phyloP scores from a whole-genome alignment of 2,888 invertebrate genomes.

The Sinodicranocentrus sp. region DNA sequence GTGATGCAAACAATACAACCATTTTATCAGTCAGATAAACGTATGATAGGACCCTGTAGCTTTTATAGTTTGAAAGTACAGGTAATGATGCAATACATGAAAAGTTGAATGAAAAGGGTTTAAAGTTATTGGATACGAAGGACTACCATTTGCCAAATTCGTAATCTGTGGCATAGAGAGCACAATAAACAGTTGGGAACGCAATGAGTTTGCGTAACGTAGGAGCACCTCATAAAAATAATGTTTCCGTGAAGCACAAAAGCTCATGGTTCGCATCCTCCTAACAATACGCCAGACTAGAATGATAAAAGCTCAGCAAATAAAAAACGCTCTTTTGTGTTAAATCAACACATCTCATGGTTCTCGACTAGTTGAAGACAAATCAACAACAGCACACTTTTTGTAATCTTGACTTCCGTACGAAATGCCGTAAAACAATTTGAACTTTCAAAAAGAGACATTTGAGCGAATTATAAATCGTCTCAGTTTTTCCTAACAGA shows the following conservation, averaged over 20 bases:
- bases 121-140: too few species aligned
- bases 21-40: too few species aligned
- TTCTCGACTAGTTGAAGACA: background rate
- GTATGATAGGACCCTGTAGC: too few species aligned
- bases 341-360: background rate
- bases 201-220: background rate
- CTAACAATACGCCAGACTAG: background rate
- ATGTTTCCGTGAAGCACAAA: constrained; percentile 10
- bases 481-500: background rate
- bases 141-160: too few species aligned
- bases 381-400: constrained; percentile 12
- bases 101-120: too few species aligned
- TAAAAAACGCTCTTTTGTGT: background rate
- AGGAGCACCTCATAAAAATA: background rate
- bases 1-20: too few species aligned
- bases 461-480: background rate
- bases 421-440: constrained; percentile 27
- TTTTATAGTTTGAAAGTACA: too few species aligned
- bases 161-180: background rate
- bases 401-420: constrained; percentile 34
- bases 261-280: constrained; percentile 15
- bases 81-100: too few species aligned
- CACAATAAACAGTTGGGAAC: background rate
- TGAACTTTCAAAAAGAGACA: constrained; percentile 22
- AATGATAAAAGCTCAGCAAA: background rate